Conservation (phyloP, 2,888 invertebrate species). For the Eupithecia dodoneata region DNA sequence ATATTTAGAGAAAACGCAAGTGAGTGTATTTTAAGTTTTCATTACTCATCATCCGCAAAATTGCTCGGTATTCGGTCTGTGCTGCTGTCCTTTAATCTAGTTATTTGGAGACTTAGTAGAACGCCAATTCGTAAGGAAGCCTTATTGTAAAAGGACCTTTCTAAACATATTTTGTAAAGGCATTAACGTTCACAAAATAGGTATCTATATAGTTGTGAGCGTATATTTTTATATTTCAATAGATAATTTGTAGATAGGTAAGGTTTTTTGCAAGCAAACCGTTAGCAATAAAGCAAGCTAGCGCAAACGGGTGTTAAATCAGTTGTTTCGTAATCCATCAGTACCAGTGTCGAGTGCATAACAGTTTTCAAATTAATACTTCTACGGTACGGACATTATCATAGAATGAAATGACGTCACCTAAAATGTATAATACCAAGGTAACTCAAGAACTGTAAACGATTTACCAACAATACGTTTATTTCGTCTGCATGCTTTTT, state of each 20-base stretch:
- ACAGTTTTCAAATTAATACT: background rate
- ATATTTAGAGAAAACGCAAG: background rate
- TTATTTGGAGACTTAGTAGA: background rate
- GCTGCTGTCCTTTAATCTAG: background rate
- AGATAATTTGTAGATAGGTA: background rate
- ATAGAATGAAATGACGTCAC: slow-evolving; percentile 15
- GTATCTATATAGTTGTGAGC: background rate
- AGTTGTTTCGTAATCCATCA: slow-evolving; percentile 13
- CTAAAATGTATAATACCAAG: slow-evolving; percentile 19
- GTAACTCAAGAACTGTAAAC: slow-evolving; percentile 8
- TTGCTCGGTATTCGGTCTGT: background rate
- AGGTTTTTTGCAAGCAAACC: background rate
- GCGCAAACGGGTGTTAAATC: background rate
- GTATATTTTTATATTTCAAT: background rate
- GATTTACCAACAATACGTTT: slow-evolving; percentile 12
- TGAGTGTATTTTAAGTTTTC: background rate
- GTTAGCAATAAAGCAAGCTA: background rate
- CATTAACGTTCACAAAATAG: background rate
- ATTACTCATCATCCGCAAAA: background rate
- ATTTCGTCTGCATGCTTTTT: background rate
- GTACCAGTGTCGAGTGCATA: background rate
- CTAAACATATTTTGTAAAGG: background rate
- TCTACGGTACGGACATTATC: background rate
- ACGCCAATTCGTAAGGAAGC: background rate
- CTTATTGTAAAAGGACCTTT: background rate